These are phyloP conservation scores for Zaprionus nigranus DNA, from an alignment of 1,140 invertebrate species.

Conservation along the genomic window DNA sequence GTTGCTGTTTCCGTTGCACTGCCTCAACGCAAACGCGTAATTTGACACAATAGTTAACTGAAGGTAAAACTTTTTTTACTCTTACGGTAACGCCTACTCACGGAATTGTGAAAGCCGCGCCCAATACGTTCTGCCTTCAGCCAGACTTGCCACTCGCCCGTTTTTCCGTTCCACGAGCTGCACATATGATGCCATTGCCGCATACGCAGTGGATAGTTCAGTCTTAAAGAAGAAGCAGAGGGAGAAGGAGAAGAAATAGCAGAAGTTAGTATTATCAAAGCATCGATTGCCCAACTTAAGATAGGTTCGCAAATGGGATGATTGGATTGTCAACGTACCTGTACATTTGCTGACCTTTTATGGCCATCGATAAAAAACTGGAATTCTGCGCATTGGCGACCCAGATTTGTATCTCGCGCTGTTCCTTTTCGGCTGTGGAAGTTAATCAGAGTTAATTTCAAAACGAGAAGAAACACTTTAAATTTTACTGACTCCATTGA, in stretches of 20 bases:
- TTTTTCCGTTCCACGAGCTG: slow-evolving; percentile 93
- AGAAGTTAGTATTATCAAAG: slow-evolving; percentile 5
- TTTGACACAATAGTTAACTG: slow-evolving; percentile 19
- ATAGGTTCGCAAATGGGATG: slow-evolving; percentile 9
- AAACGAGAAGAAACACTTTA: slow-evolving; percentile 12
- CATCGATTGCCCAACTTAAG: background rate
- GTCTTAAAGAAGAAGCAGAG: slow-evolving; percentile 77
- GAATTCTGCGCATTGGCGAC: slow-evolving; percentile 91
- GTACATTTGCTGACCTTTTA: slow-evolving; percentile 92
- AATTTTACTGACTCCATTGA: slow-evolving; percentile 2
- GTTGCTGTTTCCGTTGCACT: slow-evolving; percentile 32
- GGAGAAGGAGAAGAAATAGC: background rate
- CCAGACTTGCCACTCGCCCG: slow-evolving; percentile 94
- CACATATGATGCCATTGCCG: slow-evolving; percentile 94
- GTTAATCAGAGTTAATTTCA: slow-evolving; percentile 42
- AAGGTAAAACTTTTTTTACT: slow-evolving; percentile 6
- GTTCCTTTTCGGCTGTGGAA: slow-evolving; percentile 88
- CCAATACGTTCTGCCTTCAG: slow-evolving; percentile 92
- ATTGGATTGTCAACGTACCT: slow-evolving; percentile 57
- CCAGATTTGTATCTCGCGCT: slow-evolving; percentile 90
- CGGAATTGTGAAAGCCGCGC: slow-evolving; percentile 92
- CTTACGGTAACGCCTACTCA: slow-evolving; percentile 84
- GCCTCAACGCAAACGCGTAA: slow-evolving; percentile 34
- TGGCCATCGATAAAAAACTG: slow-evolving; percentile 91
- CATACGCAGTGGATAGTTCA: slow-evolving; percentile 92